A percentile compares a stretch with the other conserved stretches of the same genome.
Evolutionary conservation across 2,888 invertebrate genomes (phyloP).

Genomic region (Pinctada fucata): DNA sequence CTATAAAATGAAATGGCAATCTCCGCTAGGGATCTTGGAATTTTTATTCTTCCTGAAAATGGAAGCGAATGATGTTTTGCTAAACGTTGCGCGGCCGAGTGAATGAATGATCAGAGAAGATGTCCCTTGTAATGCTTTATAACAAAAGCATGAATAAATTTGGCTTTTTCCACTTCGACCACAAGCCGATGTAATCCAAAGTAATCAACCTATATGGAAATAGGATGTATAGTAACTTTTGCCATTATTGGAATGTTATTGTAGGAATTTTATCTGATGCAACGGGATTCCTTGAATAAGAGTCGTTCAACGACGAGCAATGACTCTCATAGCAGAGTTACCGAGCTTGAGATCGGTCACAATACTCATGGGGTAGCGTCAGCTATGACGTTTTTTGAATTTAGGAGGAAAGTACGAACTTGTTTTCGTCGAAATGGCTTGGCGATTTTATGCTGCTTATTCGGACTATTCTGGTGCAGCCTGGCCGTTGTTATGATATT

Average conservation of each 20-base stretch:
- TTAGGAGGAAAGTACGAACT: slow-evolving; percentile 4
- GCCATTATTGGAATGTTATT: not conserved
- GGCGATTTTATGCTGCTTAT: slow-evolving; percentile 43
- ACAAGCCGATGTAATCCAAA: not conserved
- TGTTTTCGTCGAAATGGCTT: slow-evolving; percentile 35
- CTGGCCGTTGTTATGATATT: slow-evolving; percentile 60
- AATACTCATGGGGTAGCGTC: not conserved
- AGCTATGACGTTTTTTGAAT: slow-evolving; percentile 19
- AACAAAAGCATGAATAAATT: no score
- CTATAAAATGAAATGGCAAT: no score
- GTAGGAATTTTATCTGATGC: slow-evolving; percentile 7
- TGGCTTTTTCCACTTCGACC: no score
- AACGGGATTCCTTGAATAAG: not conserved
- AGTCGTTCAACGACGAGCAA: not conserved
- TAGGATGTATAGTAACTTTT: not conserved
- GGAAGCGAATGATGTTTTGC: no score
- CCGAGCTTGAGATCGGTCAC: not conserved
- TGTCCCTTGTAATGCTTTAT: no score
- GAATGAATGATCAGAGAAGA: no score
- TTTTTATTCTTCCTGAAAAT: no score
- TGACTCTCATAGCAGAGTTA: not conserved
- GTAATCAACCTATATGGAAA: not conserved
- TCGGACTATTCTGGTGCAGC: slow-evolving; percentile 64
- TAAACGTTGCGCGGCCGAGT: no score
- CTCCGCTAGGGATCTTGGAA: no score